These are phyloP conservation scores for Parasteatoda tepidariorum DNA, from an alignment of 1,140 invertebrate species.

Conservation along the genomic window DNA sequence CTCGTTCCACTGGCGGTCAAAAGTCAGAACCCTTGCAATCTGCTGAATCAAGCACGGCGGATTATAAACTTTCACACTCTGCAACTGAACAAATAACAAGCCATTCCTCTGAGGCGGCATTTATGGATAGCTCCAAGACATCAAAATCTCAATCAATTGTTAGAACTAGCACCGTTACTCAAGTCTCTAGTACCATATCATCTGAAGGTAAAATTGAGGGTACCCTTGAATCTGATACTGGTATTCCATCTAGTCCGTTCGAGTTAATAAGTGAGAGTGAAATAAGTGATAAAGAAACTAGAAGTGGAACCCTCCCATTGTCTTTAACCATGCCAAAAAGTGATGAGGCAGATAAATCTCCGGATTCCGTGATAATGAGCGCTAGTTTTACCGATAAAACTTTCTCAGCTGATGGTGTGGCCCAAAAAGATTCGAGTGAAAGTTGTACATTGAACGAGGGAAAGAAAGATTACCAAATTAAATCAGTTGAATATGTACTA, in stretches of 20 bases:
- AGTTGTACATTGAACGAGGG: not conserved
- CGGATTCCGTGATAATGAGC: not conserved
- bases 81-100: not conserved
- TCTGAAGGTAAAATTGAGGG: not conserved
- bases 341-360: not conserved
- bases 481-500: not conserved
- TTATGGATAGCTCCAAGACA: no score
- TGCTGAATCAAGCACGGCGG: not conserved
- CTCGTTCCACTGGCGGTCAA: no score
- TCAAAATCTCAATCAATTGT: no score
- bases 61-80: not conserved
- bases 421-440: not conserved
- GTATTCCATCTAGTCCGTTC: conserved; percentile 19
- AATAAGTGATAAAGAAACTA: conserved; percentile 6
- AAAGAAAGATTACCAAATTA: no score
- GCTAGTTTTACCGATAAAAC: not conserved
- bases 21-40: no score
- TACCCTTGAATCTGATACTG: conserved; percentile 11
- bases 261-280: conserved; percentile 17
- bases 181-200: not conserved
- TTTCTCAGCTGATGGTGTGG: not conserved
- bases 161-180: no score
- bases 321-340: not conserved
- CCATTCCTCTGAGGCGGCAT: not conserved
- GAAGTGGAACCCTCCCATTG: not conserved